Percentiles rank a stretch among this genome's conserved stretches.
Evolutionary conservation across 2,113 vertebrate genomes (phyloP).

Genomic region (Gambusia affinis): DNA sequence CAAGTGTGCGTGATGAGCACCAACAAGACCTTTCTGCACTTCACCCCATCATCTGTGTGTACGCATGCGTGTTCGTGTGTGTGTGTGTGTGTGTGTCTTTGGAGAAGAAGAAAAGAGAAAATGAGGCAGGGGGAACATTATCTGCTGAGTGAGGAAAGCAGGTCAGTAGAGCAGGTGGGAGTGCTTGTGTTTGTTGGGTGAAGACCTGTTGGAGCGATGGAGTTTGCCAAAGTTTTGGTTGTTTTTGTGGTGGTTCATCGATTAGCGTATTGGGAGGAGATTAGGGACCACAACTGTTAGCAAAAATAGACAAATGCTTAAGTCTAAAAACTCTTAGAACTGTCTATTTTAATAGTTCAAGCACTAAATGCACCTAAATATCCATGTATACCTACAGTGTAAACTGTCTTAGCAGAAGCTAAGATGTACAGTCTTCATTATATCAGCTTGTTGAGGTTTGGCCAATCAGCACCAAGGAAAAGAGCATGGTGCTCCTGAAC

Average conservation of each 20-base stretch:
- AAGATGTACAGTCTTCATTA: too few relatives aligned
- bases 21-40: slow-evolving; percentile 60
- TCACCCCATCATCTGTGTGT: slow-evolving; percentile 34
- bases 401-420: too few relatives aligned
- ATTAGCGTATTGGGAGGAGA: too few relatives aligned
- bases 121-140: slow-evolving; percentile 20
- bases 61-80: slow-evolving; percentile 15
- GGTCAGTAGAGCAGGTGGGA: slow-evolving; percentile 63
- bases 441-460: too few relatives aligned
- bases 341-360: too few relatives aligned
- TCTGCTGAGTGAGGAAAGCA: slow-evolving; percentile 60
- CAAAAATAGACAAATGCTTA: too few relatives aligned
- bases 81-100: slow-evolving; percentile 6
- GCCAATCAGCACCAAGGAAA: too few relatives aligned
- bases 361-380: too few relatives aligned
- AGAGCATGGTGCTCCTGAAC: too few relatives aligned
- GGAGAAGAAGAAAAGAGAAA: slow-evolving; percentile 11
- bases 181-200: slow-evolving; percentile 17
- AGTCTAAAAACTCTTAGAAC: too few relatives aligned
- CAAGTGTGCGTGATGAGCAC: slow-evolving; percentile 73
- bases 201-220: slow-evolving; percentile 8
- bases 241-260: not conserved
- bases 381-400: too few relatives aligned
- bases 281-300: too few relatives aligned
- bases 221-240: not conserved